These are phyloP conservation scores for Sinocyclocheilus anshuiensis DNA, from an alignment of 2,113 vertebrate species.

Conservation along the genomic window DNA sequence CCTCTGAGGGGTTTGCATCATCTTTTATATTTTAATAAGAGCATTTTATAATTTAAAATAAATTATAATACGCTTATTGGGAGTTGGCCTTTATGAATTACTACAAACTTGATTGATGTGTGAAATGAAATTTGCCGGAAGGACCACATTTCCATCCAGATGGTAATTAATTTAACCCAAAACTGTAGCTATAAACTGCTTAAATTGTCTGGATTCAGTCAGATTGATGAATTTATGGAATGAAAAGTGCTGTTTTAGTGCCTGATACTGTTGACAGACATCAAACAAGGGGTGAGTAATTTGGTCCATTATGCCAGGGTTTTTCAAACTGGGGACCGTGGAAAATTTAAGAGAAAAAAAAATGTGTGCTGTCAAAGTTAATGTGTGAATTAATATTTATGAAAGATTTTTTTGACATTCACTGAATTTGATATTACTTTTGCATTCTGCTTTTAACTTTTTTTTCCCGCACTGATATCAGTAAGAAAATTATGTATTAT, in stretches of 20 bases:
- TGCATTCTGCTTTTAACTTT: neutral
- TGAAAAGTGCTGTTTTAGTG: neutral
- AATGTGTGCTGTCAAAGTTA: neutral
- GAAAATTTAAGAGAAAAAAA: neutral
- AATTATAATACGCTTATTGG: neutral
- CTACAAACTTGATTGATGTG: neutral
- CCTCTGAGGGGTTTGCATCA: no score
- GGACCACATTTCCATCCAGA: neutral
- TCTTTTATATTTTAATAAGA: neutral
- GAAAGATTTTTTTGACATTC: neutral
- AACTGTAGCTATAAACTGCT: neutral
- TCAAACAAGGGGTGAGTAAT: neutral
- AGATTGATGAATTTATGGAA: neutral
- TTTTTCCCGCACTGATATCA: neutral
- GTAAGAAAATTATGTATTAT: no score
- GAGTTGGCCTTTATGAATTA: neutral
- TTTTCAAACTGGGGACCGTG: neutral
- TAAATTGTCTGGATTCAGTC: neutral
- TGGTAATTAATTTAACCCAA: neutral
- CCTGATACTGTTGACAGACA: neutral
- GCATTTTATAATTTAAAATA: neutral
- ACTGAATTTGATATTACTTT: neutral
- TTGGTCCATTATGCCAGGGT: neutral
- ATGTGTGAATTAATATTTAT: neutral
- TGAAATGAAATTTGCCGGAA: neutral